Evolutionary conservation across 2,113 vertebrate species (phyloP).

Genomic region (Chlamydotis undulata): DNA sequence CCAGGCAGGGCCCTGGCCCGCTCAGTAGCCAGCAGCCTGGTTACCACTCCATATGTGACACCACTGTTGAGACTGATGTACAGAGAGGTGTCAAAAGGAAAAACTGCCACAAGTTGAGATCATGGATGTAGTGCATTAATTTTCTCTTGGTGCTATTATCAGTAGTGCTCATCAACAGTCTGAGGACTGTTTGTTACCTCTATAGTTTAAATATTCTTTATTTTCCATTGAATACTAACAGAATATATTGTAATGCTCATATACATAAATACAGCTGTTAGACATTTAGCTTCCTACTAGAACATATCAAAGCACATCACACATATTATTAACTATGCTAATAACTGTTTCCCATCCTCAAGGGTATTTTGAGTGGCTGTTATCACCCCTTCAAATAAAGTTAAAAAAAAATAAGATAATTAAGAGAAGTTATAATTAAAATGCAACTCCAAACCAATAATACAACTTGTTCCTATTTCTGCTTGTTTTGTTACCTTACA

Average conservation of each 20-base stretch:
- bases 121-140: background rate
- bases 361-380: background rate
- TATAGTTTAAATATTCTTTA: slow-evolving; percentile 18
- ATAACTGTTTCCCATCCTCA: background rate
- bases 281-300: background rate
- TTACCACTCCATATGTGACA: background rate
- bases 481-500: background rate
- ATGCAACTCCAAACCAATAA: background rate
- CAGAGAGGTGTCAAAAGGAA: background rate
- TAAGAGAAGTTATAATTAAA: background rate
- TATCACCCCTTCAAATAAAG: background rate
- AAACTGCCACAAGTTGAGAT: background rate
- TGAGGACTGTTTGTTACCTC: background rate
- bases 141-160: background rate
- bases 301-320: background rate
- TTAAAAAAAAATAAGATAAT: background rate
- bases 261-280: background rate
- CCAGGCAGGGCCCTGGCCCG: background rate
- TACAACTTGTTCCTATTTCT: background rate
- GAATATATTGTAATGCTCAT: background rate
- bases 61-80: rapidly evolving
- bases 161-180: background rate
- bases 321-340: background rate
- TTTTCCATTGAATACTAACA: slow-evolving; percentile 12
- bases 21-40: rapidly evolving